A percentile compares a stretch with the other conserved stretches of the same genome.
Conservation (phyloP, 2,797 vertebrate species). For the Siniperca obscura region DNA sequence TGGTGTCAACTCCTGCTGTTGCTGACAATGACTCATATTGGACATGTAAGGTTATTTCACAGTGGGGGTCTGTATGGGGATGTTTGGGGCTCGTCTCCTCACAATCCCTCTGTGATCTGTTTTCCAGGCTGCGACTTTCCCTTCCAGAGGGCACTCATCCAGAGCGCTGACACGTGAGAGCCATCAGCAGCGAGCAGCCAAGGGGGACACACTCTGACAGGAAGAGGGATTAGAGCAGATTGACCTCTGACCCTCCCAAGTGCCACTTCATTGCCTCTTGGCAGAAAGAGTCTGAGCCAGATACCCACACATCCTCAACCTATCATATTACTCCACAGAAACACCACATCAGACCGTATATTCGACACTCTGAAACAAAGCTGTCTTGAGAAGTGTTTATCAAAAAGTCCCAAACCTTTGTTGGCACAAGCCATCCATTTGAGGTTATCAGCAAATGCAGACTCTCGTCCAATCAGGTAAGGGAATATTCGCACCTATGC, state of each 20-base stretch:
- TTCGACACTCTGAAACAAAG: slow-evolving; percentile 25
- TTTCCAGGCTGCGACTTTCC: slow-evolving; percentile 78
- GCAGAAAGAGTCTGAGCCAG: slow-evolving; percentile 64
- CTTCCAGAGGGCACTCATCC: slow-evolving; percentile 82
- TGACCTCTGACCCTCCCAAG: slow-evolving; percentile 82
- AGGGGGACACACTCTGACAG: slow-evolving; percentile 85
- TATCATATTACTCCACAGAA: slow-evolving; percentile 31
- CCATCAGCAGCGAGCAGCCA: slow-evolving; percentile 84
- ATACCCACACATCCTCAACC: slow-evolving; percentile 35
- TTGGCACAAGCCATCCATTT: slow-evolving; percentile 99
- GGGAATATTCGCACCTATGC: slow-evolving; percentile 96
- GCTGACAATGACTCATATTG: slow-evolving; percentile 68
- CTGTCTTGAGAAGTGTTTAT: slow-evolving; percentile 53
- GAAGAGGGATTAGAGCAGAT: slow-evolving; percentile 87
- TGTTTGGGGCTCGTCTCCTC: slow-evolving; percentile 60
- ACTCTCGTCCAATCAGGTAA: slow-evolving; percentile 97
- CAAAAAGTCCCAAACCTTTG: slow-evolving; percentile 90
- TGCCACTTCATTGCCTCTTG: slow-evolving; percentile 83
- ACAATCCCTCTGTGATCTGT: slow-evolving; percentile 71
- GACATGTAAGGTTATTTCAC: slow-evolving; percentile 72
- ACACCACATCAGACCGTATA: slow-evolving; percentile 6
- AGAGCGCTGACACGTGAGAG: slow-evolving; percentile 84
- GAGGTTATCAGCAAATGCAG: slow-evolving; percentile 97
- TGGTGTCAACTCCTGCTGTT: slow-evolving; percentile 57
- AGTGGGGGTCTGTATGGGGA: slow-evolving; percentile 48